Percentiles rank a stretch among this genome's conserved stretches.
Conservation (phyloP, 1,140 invertebrate species). For the Ceratosolen fusciceps region DNA sequence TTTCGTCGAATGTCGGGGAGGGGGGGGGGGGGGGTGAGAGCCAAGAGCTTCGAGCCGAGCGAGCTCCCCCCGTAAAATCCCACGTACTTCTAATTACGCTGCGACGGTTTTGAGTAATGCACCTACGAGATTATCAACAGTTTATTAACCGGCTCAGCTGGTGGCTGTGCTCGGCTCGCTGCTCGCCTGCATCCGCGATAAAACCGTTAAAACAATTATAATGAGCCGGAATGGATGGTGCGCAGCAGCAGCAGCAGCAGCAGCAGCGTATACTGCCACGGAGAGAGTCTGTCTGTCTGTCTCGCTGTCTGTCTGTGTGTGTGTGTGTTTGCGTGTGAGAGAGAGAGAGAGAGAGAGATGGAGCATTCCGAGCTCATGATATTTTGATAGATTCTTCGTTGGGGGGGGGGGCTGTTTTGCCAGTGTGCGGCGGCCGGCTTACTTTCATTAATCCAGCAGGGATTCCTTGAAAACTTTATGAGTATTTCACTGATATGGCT, state of each 20-base stretch:
- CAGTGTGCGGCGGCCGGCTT: background rate
- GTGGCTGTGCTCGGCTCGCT: too few species aligned
- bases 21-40: too few species aligned
- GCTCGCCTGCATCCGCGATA: background rate
- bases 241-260: too few species aligned
- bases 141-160: background rate
- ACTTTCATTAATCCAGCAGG: conserved; percentile 15
- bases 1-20: too few species aligned
- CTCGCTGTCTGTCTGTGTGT: too few species aligned
- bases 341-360: too few species aligned
- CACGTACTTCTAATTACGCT: background rate
- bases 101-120: background rate
- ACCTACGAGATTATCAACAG: background rate
- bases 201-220: background rate
- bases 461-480: conserved; percentile 32
- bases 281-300: too few species aligned
- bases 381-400: conserved; percentile 24
- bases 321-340: too few species aligned
- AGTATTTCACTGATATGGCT: conserved; percentile 24
- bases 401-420: background rate
- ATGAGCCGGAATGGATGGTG: too few species aligned
- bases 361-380: background rate
- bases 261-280: too few species aligned
- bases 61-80: background rate
- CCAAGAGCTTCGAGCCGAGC: background rate